Conservation (phyloP, 2,113 vertebrate genomes). For the Pteruthius melanotis region DNA sequence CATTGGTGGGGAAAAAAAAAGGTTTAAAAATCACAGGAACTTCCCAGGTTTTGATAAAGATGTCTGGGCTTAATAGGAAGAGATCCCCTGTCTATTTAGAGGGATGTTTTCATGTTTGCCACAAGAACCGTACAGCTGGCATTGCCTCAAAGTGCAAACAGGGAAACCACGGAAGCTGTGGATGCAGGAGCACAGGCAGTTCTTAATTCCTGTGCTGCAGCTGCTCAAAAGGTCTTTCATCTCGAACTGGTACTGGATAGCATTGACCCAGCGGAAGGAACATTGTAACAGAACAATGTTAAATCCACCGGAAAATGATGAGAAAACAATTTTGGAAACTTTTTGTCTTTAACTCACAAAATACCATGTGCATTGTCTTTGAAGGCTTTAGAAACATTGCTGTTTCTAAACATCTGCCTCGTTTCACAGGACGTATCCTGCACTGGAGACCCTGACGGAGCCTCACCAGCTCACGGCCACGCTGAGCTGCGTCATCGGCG, state of each 20-base stretch:
- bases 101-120: neutral
- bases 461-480: conserved; percentile 98
- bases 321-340: neutral
- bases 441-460: conserved; percentile 95
- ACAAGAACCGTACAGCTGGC: neutral
- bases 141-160: neutral
- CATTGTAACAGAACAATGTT: neutral
- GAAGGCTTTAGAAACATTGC: neutral
- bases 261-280: neutral
- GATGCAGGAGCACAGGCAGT: neutral
- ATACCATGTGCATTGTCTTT: neutral
- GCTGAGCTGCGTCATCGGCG: conserved; percentile 96
- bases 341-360: neutral
- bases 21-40: neutral
- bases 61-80: neutral
- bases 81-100: neutral
- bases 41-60: neutral
- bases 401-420: no score
- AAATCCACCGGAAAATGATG: neutral
- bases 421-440: conserved; percentile 96
- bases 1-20: neutral
- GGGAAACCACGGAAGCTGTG: neutral
- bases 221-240: neutral
- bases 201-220: neutral
- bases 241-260: neutral